Evolutionary conservation across 30 jellyfish, hydroid and myxozoan genomes (phyloP), one percentile per base, ranked within the genome.

Genomic region (Calvadosia cruxmelitensis): DNA sequence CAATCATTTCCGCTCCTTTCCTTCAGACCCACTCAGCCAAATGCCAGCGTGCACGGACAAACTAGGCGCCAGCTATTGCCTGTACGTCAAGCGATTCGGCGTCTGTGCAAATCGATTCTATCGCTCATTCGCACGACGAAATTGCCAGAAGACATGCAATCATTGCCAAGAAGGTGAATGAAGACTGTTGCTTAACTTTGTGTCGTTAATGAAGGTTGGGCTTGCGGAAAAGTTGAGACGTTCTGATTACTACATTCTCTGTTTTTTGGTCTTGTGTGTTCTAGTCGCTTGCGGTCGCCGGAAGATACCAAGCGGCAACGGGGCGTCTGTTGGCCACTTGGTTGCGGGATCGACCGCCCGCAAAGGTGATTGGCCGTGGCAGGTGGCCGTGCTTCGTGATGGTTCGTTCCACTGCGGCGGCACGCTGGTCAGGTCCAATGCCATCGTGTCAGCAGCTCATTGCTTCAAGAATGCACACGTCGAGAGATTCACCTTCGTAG

Each of bases 341-440:
- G 80, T 84, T 69, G 92, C 72, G 15, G 93, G 94, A 0, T 63
- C 64, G 30, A 34, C 63, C 0, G 86, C 86, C 12, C 63, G 72
- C 3, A 79, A 79, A 64, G 93, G 93, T 15, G 15, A n/a, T 28
- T 86, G 93, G 93, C 96, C 96, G 10, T 86, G 96, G 96, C 96
- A 86, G 50, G 92, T 64, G 36, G 96, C 96, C 1, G 23, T 78
- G 27, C 42, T 33, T 68, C 29, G 25, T 16, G 70, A 79, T 29
- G 78, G 80, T 23, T 35, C 15, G 3, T 86, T 86, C 81, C 33
- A 32, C 16, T 86, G 96, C 64, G 93, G 96, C 23, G 96, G 96
- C 1, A 69, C 93, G 5, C 53, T 86, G 79, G 86, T 86, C 31
- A 63, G 64, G 34, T 49, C 68, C 20, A 73, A 84, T 28, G 63